phyloP scores from a whole-genome alignment of 1,140 invertebrate genomes.

The Babylonia areolata region DNA sequence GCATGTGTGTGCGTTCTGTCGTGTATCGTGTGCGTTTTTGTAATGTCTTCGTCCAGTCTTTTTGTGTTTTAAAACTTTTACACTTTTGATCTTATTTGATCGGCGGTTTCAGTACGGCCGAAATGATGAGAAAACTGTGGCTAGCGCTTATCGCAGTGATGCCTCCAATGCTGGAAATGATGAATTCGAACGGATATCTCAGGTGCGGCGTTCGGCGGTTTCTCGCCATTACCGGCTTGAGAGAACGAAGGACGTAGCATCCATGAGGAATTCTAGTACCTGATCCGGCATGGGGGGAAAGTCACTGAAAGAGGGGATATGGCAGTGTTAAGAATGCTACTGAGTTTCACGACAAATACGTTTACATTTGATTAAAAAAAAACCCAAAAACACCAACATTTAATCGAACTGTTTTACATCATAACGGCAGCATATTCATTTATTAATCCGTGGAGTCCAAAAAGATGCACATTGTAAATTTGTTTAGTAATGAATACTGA shows the following conservation, averaged over 20 bases:
- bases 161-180: not conserved
- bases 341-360: too few species aligned
- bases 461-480: too few species aligned
- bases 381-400: too few species aligned
- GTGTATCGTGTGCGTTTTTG: not conserved
- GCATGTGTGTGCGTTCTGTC: not conserved
- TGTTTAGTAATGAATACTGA: too few species aligned
- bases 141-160: not conserved
- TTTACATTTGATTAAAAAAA: too few species aligned
- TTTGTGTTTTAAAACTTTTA: not conserved
- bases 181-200: not conserved
- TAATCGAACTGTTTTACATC: too few species aligned
- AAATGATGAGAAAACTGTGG: slow-evolving; percentile 8
- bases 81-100: not conserved
- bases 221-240: not conserved
- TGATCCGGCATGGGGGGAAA: not conserved
- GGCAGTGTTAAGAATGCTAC: too few species aligned
- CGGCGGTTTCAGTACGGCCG: not conserved
- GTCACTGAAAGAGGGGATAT: too few species aligned
- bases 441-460: too few species aligned
- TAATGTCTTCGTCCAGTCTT: not conserved
- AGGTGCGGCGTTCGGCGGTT: not conserved
- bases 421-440: too few species aligned
- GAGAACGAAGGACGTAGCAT: not conserved
- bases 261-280: not conserved